Conservation (phyloP, 2,888 invertebrate genomes). For the Malachius bipustulatus region DNA sequence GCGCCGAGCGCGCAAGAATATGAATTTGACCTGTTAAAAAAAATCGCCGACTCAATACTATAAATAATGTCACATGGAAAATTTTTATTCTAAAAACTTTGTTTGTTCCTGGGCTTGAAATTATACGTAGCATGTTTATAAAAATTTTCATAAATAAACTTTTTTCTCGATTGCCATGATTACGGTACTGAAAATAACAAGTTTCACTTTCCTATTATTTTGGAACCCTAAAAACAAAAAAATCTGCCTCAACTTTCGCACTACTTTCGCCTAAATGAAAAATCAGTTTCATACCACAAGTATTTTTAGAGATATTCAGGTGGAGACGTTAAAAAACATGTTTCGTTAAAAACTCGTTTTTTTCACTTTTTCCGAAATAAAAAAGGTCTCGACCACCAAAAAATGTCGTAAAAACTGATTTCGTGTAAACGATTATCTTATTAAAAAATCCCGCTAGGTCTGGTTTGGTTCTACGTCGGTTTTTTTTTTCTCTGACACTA, state of each 20-base stretch:
- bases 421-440: constrained; percentile 1
- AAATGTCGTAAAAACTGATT: constrained; percentile 1
- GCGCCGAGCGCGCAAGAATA: constrained; percentile 3
- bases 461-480: constrained; percentile 1
- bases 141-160: constrained; percentile 1
- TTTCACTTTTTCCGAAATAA: constrained; percentile 1
- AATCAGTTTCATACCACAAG: background rate
- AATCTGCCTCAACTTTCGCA: background rate
- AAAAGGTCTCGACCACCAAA: background rate
- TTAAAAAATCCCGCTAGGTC: constrained; percentile 1
- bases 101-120: background rate
- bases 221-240: background rate
- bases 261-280: background rate
- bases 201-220: background rate
- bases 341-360: background rate
- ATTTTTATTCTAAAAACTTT: constrained; percentile 1
- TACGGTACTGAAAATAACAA: background rate
- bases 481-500: constrained; percentile 1
- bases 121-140: constrained; percentile 1
- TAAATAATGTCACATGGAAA: background rate
- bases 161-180: background rate
- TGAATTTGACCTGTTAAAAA: constrained; percentile 1
- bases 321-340: constrained; percentile 1
- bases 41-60: background rate
- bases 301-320: constrained; percentile 1